A percentile compares a stretch with the other conserved stretches of the same genome.
phyloP scores from a whole-genome alignment of 2,888 invertebrate species.

The Cheilosia variabilis region DNA sequence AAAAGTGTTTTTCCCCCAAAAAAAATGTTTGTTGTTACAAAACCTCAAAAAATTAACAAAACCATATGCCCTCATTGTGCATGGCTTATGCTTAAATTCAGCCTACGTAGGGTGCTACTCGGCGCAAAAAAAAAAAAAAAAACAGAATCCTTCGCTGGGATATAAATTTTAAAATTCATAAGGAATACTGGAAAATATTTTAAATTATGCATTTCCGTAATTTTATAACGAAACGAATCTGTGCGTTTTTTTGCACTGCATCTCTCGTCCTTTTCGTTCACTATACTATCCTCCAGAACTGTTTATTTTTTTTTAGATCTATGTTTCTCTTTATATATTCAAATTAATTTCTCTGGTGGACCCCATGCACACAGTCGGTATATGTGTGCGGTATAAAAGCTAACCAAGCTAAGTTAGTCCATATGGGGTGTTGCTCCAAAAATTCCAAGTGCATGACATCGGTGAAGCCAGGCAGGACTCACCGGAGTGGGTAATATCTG shows the following conservation, averaged over 20 bases:
- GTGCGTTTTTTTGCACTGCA: slow-evolving; percentile 33
- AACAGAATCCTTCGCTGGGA: slow-evolving; percentile 9
- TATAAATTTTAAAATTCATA: slow-evolving; percentile 75
- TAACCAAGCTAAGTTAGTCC: slow-evolving; percentile 53
- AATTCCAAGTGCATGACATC: slow-evolving; percentile 71
- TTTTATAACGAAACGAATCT: slow-evolving; percentile 69
- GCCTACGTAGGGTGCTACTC: slow-evolving; percentile 46
- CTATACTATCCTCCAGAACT: slow-evolving; percentile 28
- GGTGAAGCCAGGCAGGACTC: slow-evolving; percentile 45
- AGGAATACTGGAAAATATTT: slow-evolving; percentile 72
- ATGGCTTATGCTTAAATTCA: slow-evolving; percentile 48
- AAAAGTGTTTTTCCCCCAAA: not conserved
- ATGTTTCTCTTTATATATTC: slow-evolving; percentile 35
- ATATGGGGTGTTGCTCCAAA: slow-evolving; percentile 54
- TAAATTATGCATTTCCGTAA: slow-evolving; percentile 75
- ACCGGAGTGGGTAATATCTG: slow-evolving; percentile 35
- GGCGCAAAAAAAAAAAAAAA: not conserved
- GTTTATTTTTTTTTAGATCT: slow-evolving; percentile 16
- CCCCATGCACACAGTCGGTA: not conserved
- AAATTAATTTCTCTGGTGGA: slow-evolving; percentile 70
- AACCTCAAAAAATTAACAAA: slow-evolving; percentile 68
- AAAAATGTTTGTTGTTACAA: slow-evolving; percentile 37
- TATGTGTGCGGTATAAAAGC: slow-evolving; percentile 19
- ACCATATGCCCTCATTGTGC: slow-evolving; percentile 67
- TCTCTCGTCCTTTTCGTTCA: slow-evolving; percentile 26